Percentiles rank a stretch among this genome's conserved stretches.
Conservation (phyloP, 2,888 invertebrate genomes). For the Drosophila pseudotakahashii region DNA sequence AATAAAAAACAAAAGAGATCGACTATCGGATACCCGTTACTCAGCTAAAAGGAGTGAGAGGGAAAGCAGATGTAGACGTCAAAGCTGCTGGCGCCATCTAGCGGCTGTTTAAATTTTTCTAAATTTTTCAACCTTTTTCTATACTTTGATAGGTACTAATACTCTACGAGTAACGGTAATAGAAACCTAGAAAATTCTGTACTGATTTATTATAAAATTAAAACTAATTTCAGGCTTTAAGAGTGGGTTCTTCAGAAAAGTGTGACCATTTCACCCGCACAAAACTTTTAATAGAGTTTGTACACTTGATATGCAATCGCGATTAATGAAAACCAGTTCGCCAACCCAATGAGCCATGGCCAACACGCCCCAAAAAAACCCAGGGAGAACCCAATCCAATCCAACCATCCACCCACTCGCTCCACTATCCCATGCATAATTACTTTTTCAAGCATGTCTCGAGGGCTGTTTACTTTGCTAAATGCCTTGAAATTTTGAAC, state of each 20-base stretch:
- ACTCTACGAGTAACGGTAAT: too few relatives aligned
- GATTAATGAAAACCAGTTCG: conserved; percentile 2
- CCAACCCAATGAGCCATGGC: neutral
- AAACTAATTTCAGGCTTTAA: neutral
- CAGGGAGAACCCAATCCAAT: neutral
- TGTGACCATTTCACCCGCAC: too few relatives aligned
- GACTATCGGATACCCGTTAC: too few relatives aligned
- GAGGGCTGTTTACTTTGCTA: conserved; percentile 56
- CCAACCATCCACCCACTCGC: neutral
- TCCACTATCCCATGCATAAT: conserved; percentile 61
- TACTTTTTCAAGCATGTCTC: conserved; percentile 58
- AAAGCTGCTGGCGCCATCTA: too few relatives aligned
- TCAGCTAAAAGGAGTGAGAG: too few relatives aligned
- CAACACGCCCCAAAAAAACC: conserved; percentile 2
- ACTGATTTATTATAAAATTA: too few relatives aligned
- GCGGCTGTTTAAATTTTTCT: too few relatives aligned
- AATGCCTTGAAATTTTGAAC: conserved; percentile 46
- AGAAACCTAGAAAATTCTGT: too few relatives aligned
- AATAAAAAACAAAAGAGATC: too few relatives aligned
- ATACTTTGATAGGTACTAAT: too few relatives aligned
- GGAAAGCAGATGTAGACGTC: too few relatives aligned
- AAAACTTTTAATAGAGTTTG: neutral
- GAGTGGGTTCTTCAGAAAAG: neutral
- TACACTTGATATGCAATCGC: conserved; percentile 3
- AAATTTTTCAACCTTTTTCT: too few relatives aligned